phyloP scores from a whole-genome alignment of 2,797 vertebrate species.

The Ctenosaura bakeri region DNA sequence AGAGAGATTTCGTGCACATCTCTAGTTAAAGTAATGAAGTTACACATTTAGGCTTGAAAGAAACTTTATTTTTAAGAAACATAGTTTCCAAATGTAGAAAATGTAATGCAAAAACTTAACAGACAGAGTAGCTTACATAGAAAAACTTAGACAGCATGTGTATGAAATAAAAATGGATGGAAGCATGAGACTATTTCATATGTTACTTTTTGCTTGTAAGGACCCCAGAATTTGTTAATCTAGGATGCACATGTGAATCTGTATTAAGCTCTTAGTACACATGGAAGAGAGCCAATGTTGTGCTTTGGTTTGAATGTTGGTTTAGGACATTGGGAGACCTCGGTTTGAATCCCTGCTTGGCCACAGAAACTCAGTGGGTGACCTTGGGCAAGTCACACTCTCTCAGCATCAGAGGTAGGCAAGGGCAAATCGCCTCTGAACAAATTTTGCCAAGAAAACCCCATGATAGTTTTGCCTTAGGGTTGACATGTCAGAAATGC shows the following conservation, averaged over 20 bases:
- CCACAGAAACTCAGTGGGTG: too few relatives aligned
- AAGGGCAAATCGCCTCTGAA: too few relatives aligned
- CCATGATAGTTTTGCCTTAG: too few relatives aligned
- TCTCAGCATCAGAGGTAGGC: too few relatives aligned
- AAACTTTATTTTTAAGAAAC: slow-evolving; percentile 10
- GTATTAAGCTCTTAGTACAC: background rate
- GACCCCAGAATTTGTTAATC: background rate
- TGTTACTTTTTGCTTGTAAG: background rate
- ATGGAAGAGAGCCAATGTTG: too few relatives aligned
- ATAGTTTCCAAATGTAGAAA: slow-evolving; percentile 45
- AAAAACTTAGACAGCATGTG: background rate
- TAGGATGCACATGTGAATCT: background rate
- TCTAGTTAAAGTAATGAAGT: slow-evolving; percentile 56
- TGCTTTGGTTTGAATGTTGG: too few relatives aligned
- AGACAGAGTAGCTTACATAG: background rate
- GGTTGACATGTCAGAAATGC: too few relatives aligned
- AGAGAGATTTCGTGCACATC: slow-evolving; percentile 48
- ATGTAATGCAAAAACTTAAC: slow-evolving; percentile 24
- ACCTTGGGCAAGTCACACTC: too few relatives aligned
- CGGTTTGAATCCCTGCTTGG: too few relatives aligned
- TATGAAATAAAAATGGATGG: background rate
- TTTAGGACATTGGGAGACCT: too few relatives aligned
- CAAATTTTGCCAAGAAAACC: too few relatives aligned
- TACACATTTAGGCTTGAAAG: slow-evolving; percentile 36
- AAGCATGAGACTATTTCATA: background rate